These are phyloP conservation scores for Actinernus sp. DNA, from an alignment of 92 coral and sea anemone species.

Conservation along the genomic window DNA sequence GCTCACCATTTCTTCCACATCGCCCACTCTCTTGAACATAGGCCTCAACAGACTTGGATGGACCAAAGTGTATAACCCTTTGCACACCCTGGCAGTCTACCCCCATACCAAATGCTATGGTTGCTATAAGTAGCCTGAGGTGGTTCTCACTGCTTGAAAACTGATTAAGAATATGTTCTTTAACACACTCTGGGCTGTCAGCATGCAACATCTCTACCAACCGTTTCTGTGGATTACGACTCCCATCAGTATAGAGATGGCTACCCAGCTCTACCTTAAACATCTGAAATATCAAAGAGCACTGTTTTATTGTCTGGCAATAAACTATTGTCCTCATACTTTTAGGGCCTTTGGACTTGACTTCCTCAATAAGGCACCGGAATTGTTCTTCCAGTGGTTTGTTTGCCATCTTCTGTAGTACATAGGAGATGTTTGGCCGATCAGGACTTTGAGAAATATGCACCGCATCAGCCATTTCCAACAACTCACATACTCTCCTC, in stretches of 20 bases:
- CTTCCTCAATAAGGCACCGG: not conserved
- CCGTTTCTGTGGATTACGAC: slow-evolving; percentile 3
- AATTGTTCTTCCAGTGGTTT: slow-evolving; percentile 1
- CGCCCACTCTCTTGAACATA: too few relatives aligned
- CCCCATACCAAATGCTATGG: too few relatives aligned
- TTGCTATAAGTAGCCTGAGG: too few relatives aligned
- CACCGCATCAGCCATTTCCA: slow-evolving; percentile 6
- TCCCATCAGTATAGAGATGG: not conserved
- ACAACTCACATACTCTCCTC: slow-evolving; percentile 3
- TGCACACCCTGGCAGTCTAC: too few relatives aligned
- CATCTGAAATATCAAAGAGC: not conserved
- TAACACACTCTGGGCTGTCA: slow-evolving; percentile 3
- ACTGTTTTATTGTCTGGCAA: too few relatives aligned
- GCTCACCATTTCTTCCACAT: too few relatives aligned
- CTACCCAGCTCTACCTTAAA: not conserved
- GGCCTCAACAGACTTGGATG: too few relatives aligned
- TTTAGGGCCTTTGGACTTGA: not conserved
- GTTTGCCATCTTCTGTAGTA: not conserved
- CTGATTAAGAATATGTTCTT: slow-evolving; percentile 3
- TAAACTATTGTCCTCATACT: not conserved
- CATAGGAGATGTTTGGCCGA: slow-evolving; percentile 8
- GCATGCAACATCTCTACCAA: slow-evolving; percentile 27
- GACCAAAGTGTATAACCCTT: too few relatives aligned
- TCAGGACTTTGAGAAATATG: slow-evolving; percentile 32
- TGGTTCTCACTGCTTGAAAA: too few relatives aligned